Evolutionary conservation across 2,113 vertebrate species (phyloP), one percentile per base, ranked within the genome.

Genomic region (Sclerurus mexicanus): DNA sequence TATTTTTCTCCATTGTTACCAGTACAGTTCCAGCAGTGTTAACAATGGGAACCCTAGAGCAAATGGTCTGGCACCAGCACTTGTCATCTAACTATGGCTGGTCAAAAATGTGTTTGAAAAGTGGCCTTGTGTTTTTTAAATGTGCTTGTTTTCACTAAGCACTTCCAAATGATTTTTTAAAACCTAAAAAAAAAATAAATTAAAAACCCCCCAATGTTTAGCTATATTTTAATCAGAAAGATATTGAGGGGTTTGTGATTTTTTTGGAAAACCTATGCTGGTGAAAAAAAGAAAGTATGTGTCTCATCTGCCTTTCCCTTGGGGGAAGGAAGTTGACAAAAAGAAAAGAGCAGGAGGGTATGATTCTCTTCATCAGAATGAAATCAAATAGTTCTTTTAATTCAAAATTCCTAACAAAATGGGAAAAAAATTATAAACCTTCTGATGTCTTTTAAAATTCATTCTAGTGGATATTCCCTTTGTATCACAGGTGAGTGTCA

Each of bases 31-130:
- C 76, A 95, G 88, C 95, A 96, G 90, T 92, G 93, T 90, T 96
- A 96, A 97, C 96, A 96, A 93, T 97, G 92, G 95, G 83, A 95
- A 96, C 69, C 96, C 96, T 95, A 95, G 87, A 96, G 95, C 95
- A 97, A 96, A 93, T 96, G 93, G 93, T 79, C 95, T 96, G 95
- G 96, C 96, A 95, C 94, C 93, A 97, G 84, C 93, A 93, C 94
- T 95, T 94, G 96, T 95, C 93, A 93, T 95, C 93, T 80, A 79
- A 85, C 62, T 85, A 87, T 46, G 71, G 62, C 80, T 91, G 81
- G 58, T 93, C 84, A 95, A 95, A 97, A 93, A 96, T 95, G 74
- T 89, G 76, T 91, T 89, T 90, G 84, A 93, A 93, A 95, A 93
- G 84, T 60, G 64, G 56, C 9, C 77, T 80, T 87, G 56, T 31